Evolutionary conservation across 2,797 vertebrate species (phyloP).

Genomic region (Schizopygopsis malacanthus): DNA sequence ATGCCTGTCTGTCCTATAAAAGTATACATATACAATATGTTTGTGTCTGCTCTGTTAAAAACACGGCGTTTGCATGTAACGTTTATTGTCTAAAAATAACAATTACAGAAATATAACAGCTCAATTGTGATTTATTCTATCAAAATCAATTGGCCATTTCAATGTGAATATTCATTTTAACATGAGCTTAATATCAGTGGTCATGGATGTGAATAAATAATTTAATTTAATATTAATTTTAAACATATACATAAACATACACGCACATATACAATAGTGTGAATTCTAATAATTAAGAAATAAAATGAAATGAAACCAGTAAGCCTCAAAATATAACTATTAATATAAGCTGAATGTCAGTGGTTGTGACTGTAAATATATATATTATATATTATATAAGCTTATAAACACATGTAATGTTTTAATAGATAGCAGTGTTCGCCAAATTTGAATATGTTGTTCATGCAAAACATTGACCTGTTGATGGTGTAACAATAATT

Average conservation of each 20-base stretch:
- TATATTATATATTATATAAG: too few relatives aligned
- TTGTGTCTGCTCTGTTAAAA: neutral
- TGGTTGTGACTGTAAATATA: neutral
- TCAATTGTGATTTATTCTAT: neutral
- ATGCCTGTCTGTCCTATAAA: neutral
- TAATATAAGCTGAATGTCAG: neutral
- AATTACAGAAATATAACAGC: neutral
- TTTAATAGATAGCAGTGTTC: neutral
- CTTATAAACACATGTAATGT: neutral
- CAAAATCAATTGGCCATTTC: neutral
- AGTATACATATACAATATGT: neutral
- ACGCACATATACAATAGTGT: neutral
- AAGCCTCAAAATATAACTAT: neutral
- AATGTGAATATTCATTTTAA: neutral
- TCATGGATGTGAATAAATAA: neutral
- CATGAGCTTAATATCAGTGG: neutral
- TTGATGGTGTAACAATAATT: neutral
- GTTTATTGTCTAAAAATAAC: neutral
- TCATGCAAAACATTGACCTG: neutral
- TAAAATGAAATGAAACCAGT: neutral
- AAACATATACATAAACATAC: neutral
- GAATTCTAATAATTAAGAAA: neutral
- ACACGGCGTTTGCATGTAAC: neutral
- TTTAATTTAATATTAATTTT: too few relatives aligned
- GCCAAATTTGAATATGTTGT: neutral